A percentile compares a stretch with the other conserved stretches of the same genome.
Evolutionary conservation across 1,140 invertebrate species (phyloP).

Genomic region (Venturia canescens): DNA sequence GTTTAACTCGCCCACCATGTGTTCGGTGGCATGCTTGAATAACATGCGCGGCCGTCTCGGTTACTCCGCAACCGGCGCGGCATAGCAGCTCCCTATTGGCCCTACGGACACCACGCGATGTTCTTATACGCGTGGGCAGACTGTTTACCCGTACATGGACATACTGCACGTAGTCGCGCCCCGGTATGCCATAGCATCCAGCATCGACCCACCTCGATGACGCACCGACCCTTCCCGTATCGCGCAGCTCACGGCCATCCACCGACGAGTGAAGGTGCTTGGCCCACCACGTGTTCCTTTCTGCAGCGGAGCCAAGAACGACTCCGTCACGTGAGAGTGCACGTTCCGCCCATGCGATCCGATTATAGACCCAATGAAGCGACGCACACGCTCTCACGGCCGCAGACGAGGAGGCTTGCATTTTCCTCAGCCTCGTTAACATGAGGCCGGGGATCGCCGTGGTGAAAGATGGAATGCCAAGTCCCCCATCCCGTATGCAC

Average conservation of each 20-base stretch:
- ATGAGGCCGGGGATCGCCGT: not conserved
- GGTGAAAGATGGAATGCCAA: conserved; percentile 52
- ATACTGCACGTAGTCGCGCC: conserved; percentile 53
- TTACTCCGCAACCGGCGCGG: conserved; percentile 49
- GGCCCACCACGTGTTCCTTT: conserved; percentile 28
- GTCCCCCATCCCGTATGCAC: conserved; percentile 58
- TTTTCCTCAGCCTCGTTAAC: not conserved
- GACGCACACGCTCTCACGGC: no score
- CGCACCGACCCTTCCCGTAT: conserved; percentile 2
- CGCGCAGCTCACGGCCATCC: conserved; percentile 37
- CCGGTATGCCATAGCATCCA: conserved; percentile 29
- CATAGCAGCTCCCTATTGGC: conserved; percentile 42
- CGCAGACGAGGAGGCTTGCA: not conserved
- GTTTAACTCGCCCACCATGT: not conserved
- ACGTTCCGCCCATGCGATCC: no score
- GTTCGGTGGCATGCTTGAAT: conserved; percentile 41
- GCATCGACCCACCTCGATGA: conserved; percentile 53
- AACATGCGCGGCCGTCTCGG: conserved; percentile 16
- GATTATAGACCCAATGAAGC: no score
- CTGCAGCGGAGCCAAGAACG: no score
- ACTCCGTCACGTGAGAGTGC: no score
- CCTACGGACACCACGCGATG: conserved; percentile 25
- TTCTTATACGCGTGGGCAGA: conserved; percentile 48
- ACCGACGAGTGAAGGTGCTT: conserved; percentile 12
- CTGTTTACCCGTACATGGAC: conserved; percentile 47